Percentiles rank a stretch among this genome's conserved stretches.
These are phyloP conservation scores for Halocynthia aurantium DNA, from an alignment of 23 tunicate genomes.

Conservation along the genomic window DNA sequence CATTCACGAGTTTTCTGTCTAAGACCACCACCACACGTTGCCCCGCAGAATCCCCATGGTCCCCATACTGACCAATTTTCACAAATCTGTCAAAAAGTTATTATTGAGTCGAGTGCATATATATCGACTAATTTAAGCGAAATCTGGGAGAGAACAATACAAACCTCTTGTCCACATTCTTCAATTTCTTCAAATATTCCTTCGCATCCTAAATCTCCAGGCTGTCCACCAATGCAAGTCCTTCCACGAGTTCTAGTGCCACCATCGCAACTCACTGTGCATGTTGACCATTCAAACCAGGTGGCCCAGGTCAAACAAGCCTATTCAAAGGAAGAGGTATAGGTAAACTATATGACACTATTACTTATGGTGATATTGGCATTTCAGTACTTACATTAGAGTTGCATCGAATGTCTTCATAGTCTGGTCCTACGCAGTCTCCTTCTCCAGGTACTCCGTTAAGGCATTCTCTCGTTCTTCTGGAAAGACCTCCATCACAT, in stretches of 20 bases:
- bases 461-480: constrained; percentile 40
- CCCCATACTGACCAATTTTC: constrained; percentile 26
- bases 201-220: constrained; percentile 49
- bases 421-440: constrained; percentile 39
- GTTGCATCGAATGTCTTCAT: constrained; percentile 9
- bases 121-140: no score
- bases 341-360: no score
- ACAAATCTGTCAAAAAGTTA: background rate
- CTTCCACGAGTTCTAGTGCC: constrained; percentile 35
- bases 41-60: constrained; percentile 8
- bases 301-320: constrained; percentile 56
- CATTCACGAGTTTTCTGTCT: constrained; percentile 13
- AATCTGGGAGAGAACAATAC: no score
- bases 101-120: no score
- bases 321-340: constrained; percentile 1
- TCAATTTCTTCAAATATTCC: constrained; percentile 27
- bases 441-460: constrained; percentile 66
- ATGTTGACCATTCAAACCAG: constrained; percentile 39
- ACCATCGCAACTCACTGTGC: constrained; percentile 58
- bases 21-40: constrained; percentile 26
- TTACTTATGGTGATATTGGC: no score
- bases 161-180: constrained; percentile 4
- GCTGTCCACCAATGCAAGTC: constrained; percentile 25
- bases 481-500: constrained; percentile 65
- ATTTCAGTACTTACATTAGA: background rate